Percentiles rank a stretch among this genome's conserved stretches.
These are phyloP conservation scores for Cistogaster globosa DNA, from an alignment of 2,888 invertebrate genomes.

Conservation along the genomic window DNA sequence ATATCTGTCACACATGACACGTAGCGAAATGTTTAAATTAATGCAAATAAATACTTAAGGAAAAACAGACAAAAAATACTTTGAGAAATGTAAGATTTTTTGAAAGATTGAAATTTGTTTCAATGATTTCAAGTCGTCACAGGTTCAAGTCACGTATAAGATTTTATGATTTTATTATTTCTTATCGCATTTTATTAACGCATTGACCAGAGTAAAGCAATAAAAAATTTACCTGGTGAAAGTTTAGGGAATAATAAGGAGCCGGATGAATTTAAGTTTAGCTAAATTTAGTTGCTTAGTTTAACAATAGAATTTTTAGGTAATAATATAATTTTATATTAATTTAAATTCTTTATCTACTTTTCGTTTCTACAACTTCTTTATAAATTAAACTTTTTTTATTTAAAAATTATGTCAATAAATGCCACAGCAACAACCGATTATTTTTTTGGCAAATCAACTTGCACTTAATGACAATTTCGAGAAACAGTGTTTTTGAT, in stretches of 20 bases:
- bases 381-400: too few relatives aligned
- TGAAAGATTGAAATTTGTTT: not conserved
- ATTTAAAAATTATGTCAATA: too few relatives aligned
- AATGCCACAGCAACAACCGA: too few relatives aligned
- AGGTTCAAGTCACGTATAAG: constrained; percentile 61
- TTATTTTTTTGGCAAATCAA: too few relatives aligned
- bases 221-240: constrained; percentile 41
- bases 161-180: constrained; percentile 59
- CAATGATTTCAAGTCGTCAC: constrained; percentile 37
- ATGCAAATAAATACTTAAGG: constrained; percentile 64
- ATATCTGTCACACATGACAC: constrained; percentile 79
- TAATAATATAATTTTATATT: too few relatives aligned
- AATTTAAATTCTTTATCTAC: too few relatives aligned
- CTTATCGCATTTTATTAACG: constrained; percentile 55
- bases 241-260: not conserved
- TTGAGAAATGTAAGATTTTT: not conserved
- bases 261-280: not conserved
- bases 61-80: constrained; percentile 8
- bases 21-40: constrained; percentile 73
- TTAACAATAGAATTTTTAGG: not conserved
- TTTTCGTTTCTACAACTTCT: too few relatives aligned
- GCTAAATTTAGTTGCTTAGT: not conserved
- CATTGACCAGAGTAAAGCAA: constrained; percentile 23
- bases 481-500: too few relatives aligned
- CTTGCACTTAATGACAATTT: too few relatives aligned